Percentiles rank a stretch among this genome's conserved stretches.
phyloP scores from a whole-genome alignment of 1,140 invertebrate genomes.

The Conopomorpha cramerella region DNA sequence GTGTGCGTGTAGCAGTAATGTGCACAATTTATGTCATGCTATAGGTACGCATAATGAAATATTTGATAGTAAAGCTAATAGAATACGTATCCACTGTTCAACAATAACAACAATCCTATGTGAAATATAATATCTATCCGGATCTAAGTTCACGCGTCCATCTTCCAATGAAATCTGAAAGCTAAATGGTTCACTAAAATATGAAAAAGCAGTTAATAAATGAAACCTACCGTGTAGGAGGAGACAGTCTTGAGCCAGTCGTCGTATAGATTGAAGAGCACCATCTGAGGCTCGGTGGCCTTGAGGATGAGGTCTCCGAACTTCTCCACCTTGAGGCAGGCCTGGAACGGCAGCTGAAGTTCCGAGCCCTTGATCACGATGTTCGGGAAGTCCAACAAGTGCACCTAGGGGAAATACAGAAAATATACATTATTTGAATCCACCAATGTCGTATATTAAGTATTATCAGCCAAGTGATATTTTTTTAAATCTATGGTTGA shows the following conservation, averaged over 20 bases:
- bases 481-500: background rate
- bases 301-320: conserved; percentile 99
- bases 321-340: conserved; percentile 98
- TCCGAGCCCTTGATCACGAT: conserved; percentile 99
- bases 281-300: conserved; percentile 99
- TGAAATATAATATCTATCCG: too few relatives aligned
- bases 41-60: too few relatives aligned
- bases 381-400: conserved; percentile 98
- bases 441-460: background rate
- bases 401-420: conserved; percentile 65
- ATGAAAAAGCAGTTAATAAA: too few relatives aligned
- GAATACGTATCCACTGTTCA: too few relatives aligned
- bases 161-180: too few relatives aligned
- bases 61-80: too few relatives aligned
- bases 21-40: too few relatives aligned
- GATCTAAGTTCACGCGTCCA: too few relatives aligned
- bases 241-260: conserved; percentile 99
- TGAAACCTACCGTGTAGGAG: conserved; percentile 75
- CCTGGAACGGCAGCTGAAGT: conserved; percentile 98
- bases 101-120: too few relatives aligned
- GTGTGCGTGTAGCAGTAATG: too few relatives aligned
- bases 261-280: conserved; percentile 98
- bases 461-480: background rate
- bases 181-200: too few relatives aligned
- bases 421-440: too few relatives aligned